These are phyloP conservation scores for Herpailurus yagouaroundi DNA, from an alignment of 2,113 vertebrate species.

Conservation along the genomic window DNA sequence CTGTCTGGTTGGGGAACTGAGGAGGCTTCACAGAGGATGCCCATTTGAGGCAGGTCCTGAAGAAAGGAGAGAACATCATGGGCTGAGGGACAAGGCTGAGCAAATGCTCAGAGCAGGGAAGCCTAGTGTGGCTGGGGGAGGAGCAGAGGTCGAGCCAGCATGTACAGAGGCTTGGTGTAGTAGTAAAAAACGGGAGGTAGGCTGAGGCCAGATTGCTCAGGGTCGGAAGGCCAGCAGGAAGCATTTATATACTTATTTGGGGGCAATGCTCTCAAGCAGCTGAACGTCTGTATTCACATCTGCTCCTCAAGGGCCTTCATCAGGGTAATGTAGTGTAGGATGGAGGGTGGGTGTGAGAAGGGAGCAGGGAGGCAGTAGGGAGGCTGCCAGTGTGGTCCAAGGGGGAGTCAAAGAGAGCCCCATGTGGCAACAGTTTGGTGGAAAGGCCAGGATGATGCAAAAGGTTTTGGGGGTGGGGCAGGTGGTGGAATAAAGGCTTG, in stretches of 20 bases:
- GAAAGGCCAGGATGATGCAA: neutral
- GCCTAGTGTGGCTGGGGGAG: rapidly evolving
- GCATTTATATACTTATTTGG: neutral
- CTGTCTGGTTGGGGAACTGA: neutral
- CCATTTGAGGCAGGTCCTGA: neutral
- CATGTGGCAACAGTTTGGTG: neutral
- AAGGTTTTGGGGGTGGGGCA: neutral
- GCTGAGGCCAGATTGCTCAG: neutral
- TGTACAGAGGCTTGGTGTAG: rapidly evolving
- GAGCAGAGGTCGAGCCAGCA: neutral
- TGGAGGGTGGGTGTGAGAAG: neutral
- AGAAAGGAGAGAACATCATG: neutral
- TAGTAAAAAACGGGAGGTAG: neutral
- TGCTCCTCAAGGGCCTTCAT: neutral
- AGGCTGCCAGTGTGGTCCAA: neutral
- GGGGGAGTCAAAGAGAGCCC: neutral
- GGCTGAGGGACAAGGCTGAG: neutral
- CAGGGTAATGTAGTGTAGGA: neutral
- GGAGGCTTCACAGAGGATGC: neutral
- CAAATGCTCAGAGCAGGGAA: neutral
- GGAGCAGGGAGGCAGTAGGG: neutral
- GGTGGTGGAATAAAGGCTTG: neutral
- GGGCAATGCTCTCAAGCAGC: neutral
- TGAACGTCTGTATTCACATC: neutral
- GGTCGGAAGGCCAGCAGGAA: neutral